Percentiles rank a stretch among this genome's conserved stretches.
Evolutionary conservation across 2,797 vertebrate species (phyloP).

Genomic region (Manis javanica): DNA sequence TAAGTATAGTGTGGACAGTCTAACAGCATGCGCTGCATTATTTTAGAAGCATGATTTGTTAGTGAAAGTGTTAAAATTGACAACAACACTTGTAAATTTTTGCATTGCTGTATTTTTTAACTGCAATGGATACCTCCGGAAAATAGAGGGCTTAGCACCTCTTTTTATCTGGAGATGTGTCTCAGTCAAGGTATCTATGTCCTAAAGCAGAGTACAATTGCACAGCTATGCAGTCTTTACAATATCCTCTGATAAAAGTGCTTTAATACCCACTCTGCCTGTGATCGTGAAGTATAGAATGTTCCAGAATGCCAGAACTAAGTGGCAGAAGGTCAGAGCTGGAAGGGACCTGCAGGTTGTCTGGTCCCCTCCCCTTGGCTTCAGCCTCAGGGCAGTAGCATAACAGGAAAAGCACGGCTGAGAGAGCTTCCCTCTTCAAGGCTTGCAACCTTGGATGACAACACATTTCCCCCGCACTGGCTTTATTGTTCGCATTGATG

Average conservation of each 20-base stretch:
- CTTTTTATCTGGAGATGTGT: not conserved
- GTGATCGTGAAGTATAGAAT: not conserved
- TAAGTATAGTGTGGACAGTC: not conserved
- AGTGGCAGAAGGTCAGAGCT: not conserved
- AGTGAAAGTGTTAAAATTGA: not conserved
- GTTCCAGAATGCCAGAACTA: not conserved
- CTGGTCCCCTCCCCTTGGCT: fast-evolving
- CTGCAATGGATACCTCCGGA: not conserved
- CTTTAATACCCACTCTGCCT: not conserved
- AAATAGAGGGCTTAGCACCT: fast-evolving
- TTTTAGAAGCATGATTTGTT: not conserved
- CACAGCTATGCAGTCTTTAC: not conserved
- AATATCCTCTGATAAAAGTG: not conserved
- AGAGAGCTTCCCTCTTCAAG: not conserved
- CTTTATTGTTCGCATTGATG: not conserved
- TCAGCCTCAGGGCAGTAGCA: not conserved
- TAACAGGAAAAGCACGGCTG: not conserved
- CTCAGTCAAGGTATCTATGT: not conserved
- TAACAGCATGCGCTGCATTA: not conserved
- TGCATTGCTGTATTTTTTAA: not conserved
- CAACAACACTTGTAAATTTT: not conserved
- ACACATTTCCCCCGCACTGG: fast-evolving
- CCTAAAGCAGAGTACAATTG: not conserved
- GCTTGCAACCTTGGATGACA: fast-evolving
- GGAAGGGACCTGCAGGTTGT: fast-evolving